Evolutionary conservation across 2,888 invertebrate species (phyloP).

Genomic region (Macrosoma leucophasiata): DNA sequence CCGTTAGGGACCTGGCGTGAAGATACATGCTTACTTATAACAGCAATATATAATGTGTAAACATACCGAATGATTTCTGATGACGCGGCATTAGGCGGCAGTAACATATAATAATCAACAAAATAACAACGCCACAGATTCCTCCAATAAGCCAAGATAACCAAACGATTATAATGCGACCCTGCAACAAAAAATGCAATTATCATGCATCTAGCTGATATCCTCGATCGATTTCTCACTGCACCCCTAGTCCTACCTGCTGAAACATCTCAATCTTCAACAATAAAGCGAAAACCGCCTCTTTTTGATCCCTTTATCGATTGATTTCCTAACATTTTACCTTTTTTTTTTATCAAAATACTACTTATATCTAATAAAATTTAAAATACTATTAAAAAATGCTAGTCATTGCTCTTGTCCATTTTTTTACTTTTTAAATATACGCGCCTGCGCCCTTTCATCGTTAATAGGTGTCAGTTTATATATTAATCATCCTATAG

Average conservation of each 20-base stretch:
- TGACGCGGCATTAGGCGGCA: constrained; percentile 82
- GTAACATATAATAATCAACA: constrained; percentile 79
- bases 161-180: constrained; percentile 72
- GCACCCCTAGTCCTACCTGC: constrained; percentile 47
- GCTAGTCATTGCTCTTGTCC: constrained; percentile 26
- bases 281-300: constrained; percentile 51
- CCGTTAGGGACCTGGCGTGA: no score
- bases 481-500: no score
- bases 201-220: constrained; percentile 15
- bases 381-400: constrained; percentile 32
- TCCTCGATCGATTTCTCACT: constrained; percentile 35
- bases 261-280: constrained; percentile 69
- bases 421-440: constrained; percentile 35
- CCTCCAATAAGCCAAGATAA: constrained; percentile 76
- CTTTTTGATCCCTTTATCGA: constrained; percentile 44
- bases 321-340: constrained; percentile 54
- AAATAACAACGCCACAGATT: constrained; percentile 78
- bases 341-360: constrained; percentile 33
- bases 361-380: constrained; percentile 41
- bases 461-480: no score
- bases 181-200: constrained; percentile 41
- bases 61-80: constrained; percentile 80
- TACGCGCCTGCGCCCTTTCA: constrained; percentile 33
- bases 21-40: no score
- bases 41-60: no score